These are phyloP conservation scores for Carterocephalus palaemon DNA, from an alignment of 2,888 invertebrate genomes.

Conservation along the genomic window DNA sequence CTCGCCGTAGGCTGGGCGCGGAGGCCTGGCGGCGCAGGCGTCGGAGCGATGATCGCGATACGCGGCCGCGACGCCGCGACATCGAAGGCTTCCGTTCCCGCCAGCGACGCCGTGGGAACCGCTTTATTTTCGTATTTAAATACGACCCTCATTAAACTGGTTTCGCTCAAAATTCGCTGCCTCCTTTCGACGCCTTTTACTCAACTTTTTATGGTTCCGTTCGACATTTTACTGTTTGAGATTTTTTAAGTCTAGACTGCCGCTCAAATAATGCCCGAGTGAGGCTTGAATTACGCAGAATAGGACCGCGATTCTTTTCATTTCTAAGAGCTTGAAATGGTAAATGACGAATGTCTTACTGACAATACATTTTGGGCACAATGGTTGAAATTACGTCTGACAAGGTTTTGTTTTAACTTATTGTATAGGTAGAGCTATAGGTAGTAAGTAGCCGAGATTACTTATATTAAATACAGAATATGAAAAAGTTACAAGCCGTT, in stretches of 20 bases:
- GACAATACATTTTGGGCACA: conserved; percentile 41
- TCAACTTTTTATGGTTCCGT: conserved; percentile 78
- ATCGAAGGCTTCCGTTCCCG: conserved; percentile 75
- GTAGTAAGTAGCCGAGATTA: too few relatives aligned
- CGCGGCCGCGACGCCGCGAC: conserved; percentile 51
- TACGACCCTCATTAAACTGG: conserved; percentile 79
- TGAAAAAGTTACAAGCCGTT: too few relatives aligned
- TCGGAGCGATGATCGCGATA: conserved; percentile 40
- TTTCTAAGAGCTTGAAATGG: conserved; percentile 39
- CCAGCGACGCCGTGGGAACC: conserved; percentile 76
- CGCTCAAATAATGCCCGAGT: conserved; percentile 50
- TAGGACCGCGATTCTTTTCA: conserved; percentile 54
- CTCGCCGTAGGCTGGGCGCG: conserved; percentile 35
- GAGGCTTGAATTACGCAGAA: conserved; percentile 50
- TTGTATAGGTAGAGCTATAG: not conserved
- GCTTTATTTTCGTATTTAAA: conserved; percentile 77
- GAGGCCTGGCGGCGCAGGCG: conserved; percentile 43
- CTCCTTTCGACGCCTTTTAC: conserved; percentile 79
- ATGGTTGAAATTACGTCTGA: conserved; percentile 8
- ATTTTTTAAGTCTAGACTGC: conserved; percentile 64
- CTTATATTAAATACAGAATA: too few relatives aligned
- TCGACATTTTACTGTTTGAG: conserved; percentile 74
- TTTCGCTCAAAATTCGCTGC: conserved; percentile 78
- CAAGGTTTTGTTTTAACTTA: conserved; percentile 11
- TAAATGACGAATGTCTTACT: conserved; percentile 36